Base-by-base conservation (phyloP, 2,113 vertebrate species). In the Carassius carassius region DNA sequence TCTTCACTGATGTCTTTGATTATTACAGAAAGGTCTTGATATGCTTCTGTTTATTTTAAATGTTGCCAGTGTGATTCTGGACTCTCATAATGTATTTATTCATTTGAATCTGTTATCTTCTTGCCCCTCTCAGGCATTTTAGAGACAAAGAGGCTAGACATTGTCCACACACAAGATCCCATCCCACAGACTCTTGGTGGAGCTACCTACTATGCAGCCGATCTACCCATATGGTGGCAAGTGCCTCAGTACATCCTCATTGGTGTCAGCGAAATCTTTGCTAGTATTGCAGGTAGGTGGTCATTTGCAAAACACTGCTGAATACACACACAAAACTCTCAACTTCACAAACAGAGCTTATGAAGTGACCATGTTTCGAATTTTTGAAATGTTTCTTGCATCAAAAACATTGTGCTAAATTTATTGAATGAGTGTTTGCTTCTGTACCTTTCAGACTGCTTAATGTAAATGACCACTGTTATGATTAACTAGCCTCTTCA, bases 171-270 rank as follows among this genome's bases (percentile, higher is more conserved):
- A 10, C 78, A 91, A 35, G 94, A 92, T 37, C 94, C 94, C 10
- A 95, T 99, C 32, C 92, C 95, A 86, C 98, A 99, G 94, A 93
- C 91, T 56, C 95, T 99, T 25, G 96, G 97, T 14, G 91, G 93
- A 0, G 96, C 96, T 2, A 93, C 92, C 0, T 99, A 97, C 91
- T 89, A 96, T 0, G 98, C 96, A 0, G 98, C 98, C 25, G 94
- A 99, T 90, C 75, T 99, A 90, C 92, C 97, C 5, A 94, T 99
- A 85, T 99, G 98, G 98, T 99, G 98, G 98, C 98, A 99, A 92
- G 87, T 99, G 10, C 98, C 98, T n/a, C 98, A 99, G 1, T 99
- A 99, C 2, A 93, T 99, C 90, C 95, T 99, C 69, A 99, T 99
- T 37, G 98, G 98, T 76, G 92, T 99, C 93, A 99, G 98, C 47